These are phyloP conservation scores for Oligia fasciuncula DNA, from an alignment of 2,888 invertebrate species.

Conservation along the genomic window DNA sequence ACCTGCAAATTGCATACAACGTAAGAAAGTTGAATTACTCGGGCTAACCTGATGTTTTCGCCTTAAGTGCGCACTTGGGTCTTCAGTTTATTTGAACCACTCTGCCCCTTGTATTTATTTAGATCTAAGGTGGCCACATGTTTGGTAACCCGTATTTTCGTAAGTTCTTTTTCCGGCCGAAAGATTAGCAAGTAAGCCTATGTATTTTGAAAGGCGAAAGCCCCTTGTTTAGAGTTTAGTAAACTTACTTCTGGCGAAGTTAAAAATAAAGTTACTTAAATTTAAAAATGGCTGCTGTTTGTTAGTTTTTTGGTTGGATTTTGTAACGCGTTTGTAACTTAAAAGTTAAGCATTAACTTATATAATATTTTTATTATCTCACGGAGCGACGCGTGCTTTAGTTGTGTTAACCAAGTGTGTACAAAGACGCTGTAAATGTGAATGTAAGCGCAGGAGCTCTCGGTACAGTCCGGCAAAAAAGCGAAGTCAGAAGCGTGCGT, in stretches of 20 bases:
- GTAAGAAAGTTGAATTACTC: no score
- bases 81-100: conserved; percentile 36
- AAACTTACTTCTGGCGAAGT: neutral
- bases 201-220: conserved; percentile 3
- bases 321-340: neutral
- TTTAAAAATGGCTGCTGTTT: neutral
- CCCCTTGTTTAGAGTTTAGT: neutral
- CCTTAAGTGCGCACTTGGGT: conserved; percentile 32
- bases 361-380: no score
- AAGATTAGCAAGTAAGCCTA: neutral
- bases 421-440: no score
- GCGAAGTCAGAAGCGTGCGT: no score
- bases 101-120: conserved; percentile 34
- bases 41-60: no score
- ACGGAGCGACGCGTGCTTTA: no score
- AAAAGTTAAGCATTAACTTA: neutral
- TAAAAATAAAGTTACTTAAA: neutral
- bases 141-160: conserved; percentile 37
- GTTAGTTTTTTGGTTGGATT: neutral
- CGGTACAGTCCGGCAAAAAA: no score
- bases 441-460: no score
- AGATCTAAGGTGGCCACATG: conserved; percentile 13
- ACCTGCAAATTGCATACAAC: neutral
- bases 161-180: conserved; percentile 14
- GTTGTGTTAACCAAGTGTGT: no score